Evolutionary conservation across 2,797 vertebrate genomes (phyloP).

Genomic region (Diceros bicornis): DNA sequence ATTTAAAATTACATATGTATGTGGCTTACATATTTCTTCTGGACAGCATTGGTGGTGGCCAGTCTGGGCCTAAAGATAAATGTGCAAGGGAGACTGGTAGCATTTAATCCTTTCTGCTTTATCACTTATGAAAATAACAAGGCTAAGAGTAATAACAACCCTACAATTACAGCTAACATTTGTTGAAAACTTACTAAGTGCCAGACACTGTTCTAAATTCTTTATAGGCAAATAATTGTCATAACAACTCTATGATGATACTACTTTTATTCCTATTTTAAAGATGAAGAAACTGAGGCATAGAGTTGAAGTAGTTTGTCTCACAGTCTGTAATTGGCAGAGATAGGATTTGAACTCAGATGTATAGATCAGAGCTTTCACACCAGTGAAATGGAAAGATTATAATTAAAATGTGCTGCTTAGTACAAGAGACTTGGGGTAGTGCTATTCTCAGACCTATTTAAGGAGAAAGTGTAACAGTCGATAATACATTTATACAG

Average conservation of each 20-base stretch:
- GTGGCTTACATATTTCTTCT: neutral
- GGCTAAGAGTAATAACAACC: neutral
- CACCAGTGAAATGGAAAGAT: neutral
- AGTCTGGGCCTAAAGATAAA: neutral
- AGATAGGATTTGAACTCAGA: neutral
- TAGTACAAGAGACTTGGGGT: neutral
- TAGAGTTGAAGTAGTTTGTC: neutral
- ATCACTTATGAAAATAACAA: neutral
- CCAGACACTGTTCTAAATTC: neutral
- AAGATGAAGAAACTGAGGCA: slow-evolving; percentile 19
- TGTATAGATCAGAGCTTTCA: neutral
- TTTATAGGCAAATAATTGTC: neutral
- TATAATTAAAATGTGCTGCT: neutral
- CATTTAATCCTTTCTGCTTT: slow-evolving; percentile 6
- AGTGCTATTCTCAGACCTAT: neutral
- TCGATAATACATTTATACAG: neutral
- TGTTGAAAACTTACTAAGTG: neutral
- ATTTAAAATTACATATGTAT: neutral
- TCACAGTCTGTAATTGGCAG: neutral
- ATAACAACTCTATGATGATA: neutral
- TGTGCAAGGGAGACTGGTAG: neutral
- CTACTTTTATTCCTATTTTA: slow-evolving; percentile 19
- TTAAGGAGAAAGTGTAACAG: neutral
- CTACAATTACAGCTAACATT: neutral
- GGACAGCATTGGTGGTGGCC: neutral